A percentile compares a stretch with the other conserved stretches of the same genome.
Evolutionary conservation across 2,113 vertebrate species (phyloP).

Genomic region (Eonycteris spelaea): DNA sequence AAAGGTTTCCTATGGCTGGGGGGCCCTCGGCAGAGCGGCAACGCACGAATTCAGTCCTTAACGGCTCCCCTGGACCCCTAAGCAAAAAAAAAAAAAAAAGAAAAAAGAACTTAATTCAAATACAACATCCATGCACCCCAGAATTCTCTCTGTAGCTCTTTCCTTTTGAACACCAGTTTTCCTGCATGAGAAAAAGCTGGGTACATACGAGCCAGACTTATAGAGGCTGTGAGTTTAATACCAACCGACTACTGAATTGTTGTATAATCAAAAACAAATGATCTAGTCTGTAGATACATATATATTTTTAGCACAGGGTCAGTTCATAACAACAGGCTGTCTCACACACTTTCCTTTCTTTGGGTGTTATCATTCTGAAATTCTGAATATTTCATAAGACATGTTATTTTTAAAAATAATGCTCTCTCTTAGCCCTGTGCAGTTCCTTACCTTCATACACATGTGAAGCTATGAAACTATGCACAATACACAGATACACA

Average conservation of each 20-base stretch:
- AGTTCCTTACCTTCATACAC: neutral
- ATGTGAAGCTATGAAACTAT: neutral
- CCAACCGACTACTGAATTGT: neutral
- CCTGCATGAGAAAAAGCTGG: neutral
- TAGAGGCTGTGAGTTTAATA: rapidly evolving
- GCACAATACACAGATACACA: neutral
- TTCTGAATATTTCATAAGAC: neutral
- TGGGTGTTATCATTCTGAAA: neutral
- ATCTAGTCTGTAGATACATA: neutral
- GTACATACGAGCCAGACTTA: neutral
- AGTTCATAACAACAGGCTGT: neutral
- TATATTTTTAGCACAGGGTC: neutral
- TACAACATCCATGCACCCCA: no score
- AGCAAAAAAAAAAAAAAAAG: no score
- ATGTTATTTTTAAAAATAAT: neutral
- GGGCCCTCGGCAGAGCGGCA: neutral
- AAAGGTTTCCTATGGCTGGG: rapidly evolving
- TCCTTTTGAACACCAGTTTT: neutral
- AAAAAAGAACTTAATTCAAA: neutral
- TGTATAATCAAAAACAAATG: neutral
- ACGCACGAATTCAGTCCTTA: no score
- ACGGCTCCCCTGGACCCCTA: neutral
- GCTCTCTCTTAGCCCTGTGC: neutral
- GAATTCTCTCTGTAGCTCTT: neutral
- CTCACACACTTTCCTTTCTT: neutral